phyloP scores from a whole-genome alignment of 2,797 vertebrate genomes.

The Malurus leucopterus region DNA sequence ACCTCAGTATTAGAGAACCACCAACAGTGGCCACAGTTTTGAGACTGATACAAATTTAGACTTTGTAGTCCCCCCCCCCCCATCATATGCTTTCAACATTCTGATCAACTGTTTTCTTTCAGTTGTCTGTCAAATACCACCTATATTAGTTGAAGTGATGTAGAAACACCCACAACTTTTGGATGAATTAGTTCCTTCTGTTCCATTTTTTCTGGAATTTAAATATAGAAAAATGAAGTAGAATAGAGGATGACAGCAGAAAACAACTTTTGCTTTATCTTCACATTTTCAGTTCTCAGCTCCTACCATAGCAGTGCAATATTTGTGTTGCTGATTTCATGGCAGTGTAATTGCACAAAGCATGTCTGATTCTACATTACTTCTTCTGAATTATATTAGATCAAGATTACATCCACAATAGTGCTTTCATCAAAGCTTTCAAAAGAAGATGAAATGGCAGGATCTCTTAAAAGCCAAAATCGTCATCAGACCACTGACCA shows the following conservation, averaged over 20 bases:
- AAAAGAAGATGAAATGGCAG: background rate
- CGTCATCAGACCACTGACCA: background rate
- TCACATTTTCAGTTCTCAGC: background rate
- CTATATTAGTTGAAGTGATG: background rate
- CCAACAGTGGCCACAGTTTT: background rate
- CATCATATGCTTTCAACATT: background rate
- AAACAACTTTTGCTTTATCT: background rate
- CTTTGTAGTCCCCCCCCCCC: background rate
- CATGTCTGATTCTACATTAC: background rate
- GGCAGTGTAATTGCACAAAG: background rate
- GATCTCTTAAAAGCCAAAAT: background rate
- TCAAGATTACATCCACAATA: background rate
- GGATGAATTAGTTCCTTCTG: background rate
- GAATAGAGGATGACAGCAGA: background rate
- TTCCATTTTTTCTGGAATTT: background rate
- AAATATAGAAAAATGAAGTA: background rate
- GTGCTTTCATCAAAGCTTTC: background rate
- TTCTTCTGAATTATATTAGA: background rate
- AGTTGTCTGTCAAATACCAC: background rate
- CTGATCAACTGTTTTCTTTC: background rate
- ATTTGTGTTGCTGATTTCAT: background rate
- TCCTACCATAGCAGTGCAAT: background rate
- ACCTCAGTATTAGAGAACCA: background rate
- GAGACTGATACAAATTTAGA: background rate
- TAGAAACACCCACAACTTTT: background rate